Conservation (phyloP, 2,888 invertebrate species). For the Ormyrus labotus region DNA sequence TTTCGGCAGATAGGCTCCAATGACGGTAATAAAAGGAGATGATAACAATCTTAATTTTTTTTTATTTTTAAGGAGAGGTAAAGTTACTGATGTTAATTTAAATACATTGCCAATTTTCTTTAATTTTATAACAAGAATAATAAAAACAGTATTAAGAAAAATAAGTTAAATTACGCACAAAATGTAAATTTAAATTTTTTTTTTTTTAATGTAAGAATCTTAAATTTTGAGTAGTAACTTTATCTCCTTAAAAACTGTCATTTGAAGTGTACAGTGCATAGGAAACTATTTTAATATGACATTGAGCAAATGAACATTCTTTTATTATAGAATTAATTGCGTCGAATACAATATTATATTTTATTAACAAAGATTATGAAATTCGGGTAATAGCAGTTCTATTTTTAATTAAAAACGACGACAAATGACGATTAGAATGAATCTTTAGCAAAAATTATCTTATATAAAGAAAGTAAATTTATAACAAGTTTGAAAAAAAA, state of each 20-base stretch:
- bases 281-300: slow-evolving; percentile 51
- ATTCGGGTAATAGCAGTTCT: slow-evolving; percentile 41
- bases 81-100: slow-evolving; percentile 26
- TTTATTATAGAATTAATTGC: slow-evolving; percentile 48
- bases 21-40: slow-evolving; percentile 67
- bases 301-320: slow-evolving; percentile 40
- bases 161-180: no score
- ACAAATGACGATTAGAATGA: not conserved
- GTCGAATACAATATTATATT: slow-evolving; percentile 44
- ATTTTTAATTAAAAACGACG: slow-evolving; percentile 55
- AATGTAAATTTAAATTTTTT: no score
- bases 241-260: slow-evolving; percentile 36
- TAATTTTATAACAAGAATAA: no score
- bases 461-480: slow-evolving; percentile 44
- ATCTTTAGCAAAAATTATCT: slow-evolving; percentile 34
- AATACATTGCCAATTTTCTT: no score
- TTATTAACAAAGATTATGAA: slow-evolving; percentile 40
- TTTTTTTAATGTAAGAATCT: no score
- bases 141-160: no score
- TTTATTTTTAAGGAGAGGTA: slow-evolving; percentile 26
- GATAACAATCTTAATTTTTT: not conserved
- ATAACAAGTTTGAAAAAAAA: slow-evolving; percentile 17
- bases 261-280: slow-evolving; percentile 50
- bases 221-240: slow-evolving; percentile 17
- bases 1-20: no score